These are phyloP conservation scores for Calliopsis andreniformis DNA, from an alignment of 1,140 invertebrate genomes.

Conservation along the genomic window DNA sequence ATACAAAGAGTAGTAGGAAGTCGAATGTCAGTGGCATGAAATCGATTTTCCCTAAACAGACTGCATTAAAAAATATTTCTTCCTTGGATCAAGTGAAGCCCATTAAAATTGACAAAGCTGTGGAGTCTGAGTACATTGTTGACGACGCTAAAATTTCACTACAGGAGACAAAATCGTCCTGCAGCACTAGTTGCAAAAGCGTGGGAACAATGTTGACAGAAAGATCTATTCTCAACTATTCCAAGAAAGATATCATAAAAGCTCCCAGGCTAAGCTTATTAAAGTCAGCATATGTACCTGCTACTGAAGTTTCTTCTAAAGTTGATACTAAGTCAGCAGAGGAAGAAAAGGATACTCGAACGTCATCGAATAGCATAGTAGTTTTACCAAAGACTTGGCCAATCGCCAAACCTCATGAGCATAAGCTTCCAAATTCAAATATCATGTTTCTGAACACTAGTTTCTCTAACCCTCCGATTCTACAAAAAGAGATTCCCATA, in stretches of 20 bases:
- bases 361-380: constrained; percentile 43
- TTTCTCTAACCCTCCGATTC: constrained; percentile 31
- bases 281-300: constrained; percentile 36
- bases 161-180: constrained; percentile 9
- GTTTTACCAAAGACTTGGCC: constrained; percentile 47
- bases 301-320: constrained; percentile 16
- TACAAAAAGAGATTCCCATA: constrained; percentile 41
- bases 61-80: background rate
- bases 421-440: constrained; percentile 11
- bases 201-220: constrained; percentile 20
- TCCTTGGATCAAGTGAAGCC: background rate
- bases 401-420: constrained; percentile 15
- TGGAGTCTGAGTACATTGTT: constrained; percentile 21
- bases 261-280: constrained; percentile 66
- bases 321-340: background rate
- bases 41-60: background rate
- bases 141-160: constrained; percentile 2
- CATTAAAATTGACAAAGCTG: constrained; percentile 16
- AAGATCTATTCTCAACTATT: constrained; percentile 43
- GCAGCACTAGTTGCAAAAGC: constrained; percentile 26
- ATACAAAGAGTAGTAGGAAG: background rate
- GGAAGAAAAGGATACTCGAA: constrained; percentile 49
- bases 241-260: constrained; percentile 64
- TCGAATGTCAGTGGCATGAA: background rate
- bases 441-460: constrained; percentile 39